phyloP scores from a whole-genome alignment of 1,140 invertebrate genomes.

The Drosophila micromelanica region DNA sequence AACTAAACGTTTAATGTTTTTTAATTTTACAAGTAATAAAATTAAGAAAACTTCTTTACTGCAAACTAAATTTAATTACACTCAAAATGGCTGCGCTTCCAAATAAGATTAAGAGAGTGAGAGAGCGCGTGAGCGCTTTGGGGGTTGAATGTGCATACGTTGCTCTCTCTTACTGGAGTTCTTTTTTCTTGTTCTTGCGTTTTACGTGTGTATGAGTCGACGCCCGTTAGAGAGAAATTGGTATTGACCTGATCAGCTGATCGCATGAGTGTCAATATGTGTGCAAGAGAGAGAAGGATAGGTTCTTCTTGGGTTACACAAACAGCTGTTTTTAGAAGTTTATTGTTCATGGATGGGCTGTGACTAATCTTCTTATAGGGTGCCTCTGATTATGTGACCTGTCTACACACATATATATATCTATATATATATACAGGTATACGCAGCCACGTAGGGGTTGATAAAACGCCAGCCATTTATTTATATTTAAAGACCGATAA shows the following conservation, averaged over 20 bases:
- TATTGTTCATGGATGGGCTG: not conserved
- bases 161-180: constrained; percentile 23
- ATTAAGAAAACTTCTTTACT: constrained; percentile 25
- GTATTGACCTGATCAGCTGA: constrained; percentile 62
- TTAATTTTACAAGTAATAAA: not conserved
- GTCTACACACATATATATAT: not conserved
- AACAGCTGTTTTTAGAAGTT: constrained; percentile 43
- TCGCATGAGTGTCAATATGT: constrained; percentile 33
- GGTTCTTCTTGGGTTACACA: constrained; percentile 28
- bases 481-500: constrained; percentile 30
- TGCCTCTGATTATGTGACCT: not conserved
- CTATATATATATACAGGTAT: not conserved
- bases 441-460: constrained; percentile 15
- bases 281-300: not conserved
- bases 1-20: not conserved
- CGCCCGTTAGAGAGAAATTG: constrained; percentile 27
- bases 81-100: constrained; percentile 62
- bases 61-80: constrained; percentile 29
- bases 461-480: constrained; percentile 36
- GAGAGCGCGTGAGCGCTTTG: constrained; percentile 9
- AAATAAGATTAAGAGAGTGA: not conserved
- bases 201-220: constrained; percentile 34
- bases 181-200: constrained; percentile 17
- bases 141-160: constrained; percentile 28
- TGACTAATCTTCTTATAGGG: constrained; percentile 18